Conservation (phyloP, 2,797 vertebrate species). For the Gymnopithys bicolor region DNA sequence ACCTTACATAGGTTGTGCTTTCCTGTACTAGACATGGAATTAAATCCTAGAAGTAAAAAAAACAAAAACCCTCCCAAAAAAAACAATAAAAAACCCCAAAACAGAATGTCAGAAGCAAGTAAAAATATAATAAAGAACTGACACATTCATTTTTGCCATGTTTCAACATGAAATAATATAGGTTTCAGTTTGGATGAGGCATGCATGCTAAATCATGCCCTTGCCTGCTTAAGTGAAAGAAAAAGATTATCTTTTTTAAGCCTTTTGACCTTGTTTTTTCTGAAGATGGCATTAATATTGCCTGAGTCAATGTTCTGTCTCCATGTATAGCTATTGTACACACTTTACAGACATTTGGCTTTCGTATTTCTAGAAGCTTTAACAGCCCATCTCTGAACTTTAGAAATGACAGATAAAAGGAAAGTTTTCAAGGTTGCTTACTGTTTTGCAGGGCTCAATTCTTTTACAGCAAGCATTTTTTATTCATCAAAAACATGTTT, state of each 20-base stretch:
- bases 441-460: not conserved
- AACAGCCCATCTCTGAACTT: not conserved
- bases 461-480: not conserved
- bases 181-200: not conserved
- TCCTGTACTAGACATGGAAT: not conserved
- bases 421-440: not conserved
- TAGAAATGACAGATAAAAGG: slow-evolving; percentile 12
- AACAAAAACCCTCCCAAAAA: not conserved
- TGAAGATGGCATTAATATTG: not conserved
- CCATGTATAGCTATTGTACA: not conserved
- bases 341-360: not conserved
- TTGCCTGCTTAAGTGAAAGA: not conserved
- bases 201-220: not conserved
- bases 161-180: not conserved
- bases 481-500: not conserved
- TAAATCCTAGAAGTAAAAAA: not conserved
- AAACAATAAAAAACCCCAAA: not conserved
- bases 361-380: not conserved
- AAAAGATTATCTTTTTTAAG: not conserved
- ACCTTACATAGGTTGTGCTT: not conserved
- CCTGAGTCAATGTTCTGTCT: not conserved
- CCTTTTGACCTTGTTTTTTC: not conserved
- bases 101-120: not conserved
- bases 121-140: not conserved
- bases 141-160: not conserved